Evolutionary conservation across 2,113 vertebrate genomes (phyloP), one percentile per base, ranked within the genome.

Genomic region (Collichthys lucidus): DNA sequence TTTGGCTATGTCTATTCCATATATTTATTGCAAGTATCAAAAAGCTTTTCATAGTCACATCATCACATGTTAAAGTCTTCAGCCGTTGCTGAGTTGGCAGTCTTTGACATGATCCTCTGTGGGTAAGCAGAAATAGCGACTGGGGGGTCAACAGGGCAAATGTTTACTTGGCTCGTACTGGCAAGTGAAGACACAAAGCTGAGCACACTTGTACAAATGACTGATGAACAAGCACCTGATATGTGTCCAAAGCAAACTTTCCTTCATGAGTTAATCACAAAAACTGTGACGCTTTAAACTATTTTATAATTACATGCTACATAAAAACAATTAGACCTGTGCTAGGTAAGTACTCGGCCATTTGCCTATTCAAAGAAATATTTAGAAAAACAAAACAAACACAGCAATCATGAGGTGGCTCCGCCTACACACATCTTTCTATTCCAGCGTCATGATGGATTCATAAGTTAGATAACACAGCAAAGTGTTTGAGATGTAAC

Each of bases 111-210:
- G 40, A 62, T 85, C 62, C 53, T 52, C 63, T 61, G 72, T 79
- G 57, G 61, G 24, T 42, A 61, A 76, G 74, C 81, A 82, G 46
- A 86, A 89, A 89, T 70, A 82, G 71, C 71, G 55, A 82, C 65
- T 6, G 15, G 3, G 14, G 20, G 74, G 64, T 89, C 70, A 82
- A 73, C 52, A 64, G 78, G 79, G 52, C 52, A 61, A 75, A 78
- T 31, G 57, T 70, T 82, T 63, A 35, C 60, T 85, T 83, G 84
- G 70, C 79, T 85, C 73, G 52, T 72, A 31, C 83, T 90, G 78
- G 82, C 90, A 84, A 89, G 46, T 64, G 77, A 82, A 86, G 77
- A 81, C 55, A 59, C 66, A 69, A 71, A 82, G 55, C 63, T 29
- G 70, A 83, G 55, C 44, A 60, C 67, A 76, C 79, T 55, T 62